These are phyloP conservation scores for Columba janthina DNA, from an alignment of 2,113 vertebrate genomes.

Conservation along the genomic window DNA sequence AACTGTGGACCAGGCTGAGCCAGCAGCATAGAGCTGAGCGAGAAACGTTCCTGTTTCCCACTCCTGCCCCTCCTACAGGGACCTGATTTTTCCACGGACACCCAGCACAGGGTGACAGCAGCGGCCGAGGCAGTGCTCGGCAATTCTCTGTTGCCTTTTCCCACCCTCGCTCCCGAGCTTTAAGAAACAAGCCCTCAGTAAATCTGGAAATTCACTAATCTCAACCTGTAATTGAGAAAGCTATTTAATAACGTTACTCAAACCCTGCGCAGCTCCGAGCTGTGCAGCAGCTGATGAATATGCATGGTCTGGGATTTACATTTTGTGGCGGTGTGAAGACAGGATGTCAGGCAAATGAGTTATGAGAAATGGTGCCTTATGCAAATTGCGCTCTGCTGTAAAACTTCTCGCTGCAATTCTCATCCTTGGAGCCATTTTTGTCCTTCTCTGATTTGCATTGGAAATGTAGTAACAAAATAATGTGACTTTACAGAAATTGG, in stretches of 20 bases:
- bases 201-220: not conserved
- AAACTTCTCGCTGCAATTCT: not conserved
- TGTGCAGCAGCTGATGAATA: conserved; percentile 5
- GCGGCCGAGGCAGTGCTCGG: rapidly evolving
- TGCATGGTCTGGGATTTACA: not conserved
- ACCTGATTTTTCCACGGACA: not conserved
- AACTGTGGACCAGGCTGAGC: not conserved
- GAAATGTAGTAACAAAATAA: not conserved
- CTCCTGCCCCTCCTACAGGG: not conserved
- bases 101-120: not conserved
- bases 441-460: conserved; percentile 37
- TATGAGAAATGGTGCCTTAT: conserved; percentile 15
- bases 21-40: not conserved
- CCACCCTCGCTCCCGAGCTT: not conserved
- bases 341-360: conserved; percentile 52
- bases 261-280: not conserved
- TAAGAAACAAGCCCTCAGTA: not conserved
- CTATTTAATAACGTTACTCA: conserved; percentile 12
- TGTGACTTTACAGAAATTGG: not conserved
- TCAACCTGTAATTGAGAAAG: conserved; percentile 1
- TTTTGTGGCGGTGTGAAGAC: not conserved
- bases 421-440: not conserved
- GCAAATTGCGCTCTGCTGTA: not conserved
- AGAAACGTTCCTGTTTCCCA: rapidly evolving
- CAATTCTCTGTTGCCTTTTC: not conserved